Evolutionary conservation across 2,797 vertebrate species (phyloP).

Genomic region (Malurus leucopterus): DNA sequence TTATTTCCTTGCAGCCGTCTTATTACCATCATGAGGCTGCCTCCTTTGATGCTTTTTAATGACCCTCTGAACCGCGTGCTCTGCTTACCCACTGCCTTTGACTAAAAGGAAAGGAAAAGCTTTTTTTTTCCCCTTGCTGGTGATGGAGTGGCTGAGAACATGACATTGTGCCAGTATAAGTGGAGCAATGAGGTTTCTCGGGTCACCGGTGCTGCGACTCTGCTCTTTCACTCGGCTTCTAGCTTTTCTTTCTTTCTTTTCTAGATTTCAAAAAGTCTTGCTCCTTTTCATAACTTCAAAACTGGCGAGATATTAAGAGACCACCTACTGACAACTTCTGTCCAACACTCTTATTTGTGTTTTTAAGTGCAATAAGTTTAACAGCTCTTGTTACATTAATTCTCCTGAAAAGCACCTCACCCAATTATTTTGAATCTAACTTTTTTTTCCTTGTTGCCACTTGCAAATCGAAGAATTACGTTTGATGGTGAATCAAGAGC

Average conservation of each 20-base stretch:
- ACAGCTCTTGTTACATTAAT: constrained; percentile 41
- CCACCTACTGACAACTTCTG: constrained; percentile 55
- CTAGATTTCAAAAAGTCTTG: constrained; percentile 68
- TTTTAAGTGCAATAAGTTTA: constrained; percentile 61
- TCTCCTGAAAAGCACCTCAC: constrained; percentile 34
- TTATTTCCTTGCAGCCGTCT: constrained; percentile 90
- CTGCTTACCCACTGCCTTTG: constrained; percentile 78
- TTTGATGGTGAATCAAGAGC: constrained; percentile 41
- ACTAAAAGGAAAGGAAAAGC: constrained; percentile 75
- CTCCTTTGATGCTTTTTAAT: constrained; percentile 85
- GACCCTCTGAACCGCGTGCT: constrained; percentile 83
- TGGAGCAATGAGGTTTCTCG: constrained; percentile 68
- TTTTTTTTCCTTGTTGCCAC: constrained; percentile 35
- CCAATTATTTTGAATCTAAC: constrained; percentile 35
- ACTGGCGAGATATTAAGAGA: constrained; percentile 61
- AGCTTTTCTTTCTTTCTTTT: constrained; percentile 69
- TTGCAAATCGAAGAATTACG: constrained; percentile 52
- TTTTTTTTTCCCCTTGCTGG: constrained; percentile 70
- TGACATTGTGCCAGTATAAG: constrained; percentile 69
- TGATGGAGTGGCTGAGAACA: constrained; percentile 71
- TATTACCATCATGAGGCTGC: constrained; percentile 88
- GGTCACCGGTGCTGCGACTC: constrained; percentile 70
- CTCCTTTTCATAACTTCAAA: constrained; percentile 70
- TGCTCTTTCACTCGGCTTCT: constrained; percentile 67
- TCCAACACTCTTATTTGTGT: constrained; percentile 45